These are phyloP conservation scores for Tetragonisca angustula DNA, from an alignment of 2,888 invertebrate genomes.

Conservation along the genomic window DNA sequence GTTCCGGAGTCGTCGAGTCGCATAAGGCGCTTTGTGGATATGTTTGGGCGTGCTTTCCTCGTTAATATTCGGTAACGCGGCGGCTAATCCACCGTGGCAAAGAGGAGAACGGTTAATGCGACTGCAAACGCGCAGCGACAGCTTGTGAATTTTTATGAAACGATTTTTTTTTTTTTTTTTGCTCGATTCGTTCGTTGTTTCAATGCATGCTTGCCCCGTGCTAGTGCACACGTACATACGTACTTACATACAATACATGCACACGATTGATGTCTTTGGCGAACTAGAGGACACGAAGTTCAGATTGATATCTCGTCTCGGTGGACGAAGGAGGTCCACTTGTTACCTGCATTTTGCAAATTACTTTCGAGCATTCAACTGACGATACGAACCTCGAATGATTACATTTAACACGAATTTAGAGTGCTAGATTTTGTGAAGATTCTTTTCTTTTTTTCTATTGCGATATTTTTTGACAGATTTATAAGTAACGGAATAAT, in stretches of 20 bases:
- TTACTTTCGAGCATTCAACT: neutral
- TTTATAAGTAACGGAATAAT: too few species aligned
- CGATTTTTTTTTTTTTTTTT: neutral
- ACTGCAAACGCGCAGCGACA: neutral
- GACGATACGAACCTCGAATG: neutral
- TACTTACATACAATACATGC: conserved; percentile 56
- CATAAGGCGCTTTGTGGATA: neutral
- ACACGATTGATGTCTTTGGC: conserved; percentile 58
- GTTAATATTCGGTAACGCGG: conserved; percentile 5
- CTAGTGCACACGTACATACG: conserved; percentile 29
- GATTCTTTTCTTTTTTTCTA: neutral
- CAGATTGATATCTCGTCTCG: conserved; percentile 4
- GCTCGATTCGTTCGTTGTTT: conserved; percentile 18
- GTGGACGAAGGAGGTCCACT: conserved; percentile 2
- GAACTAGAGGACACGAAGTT: conserved; percentile 40
- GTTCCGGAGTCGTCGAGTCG: neutral
- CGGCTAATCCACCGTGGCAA: conserved; percentile 9
- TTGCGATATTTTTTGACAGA: too few species aligned
- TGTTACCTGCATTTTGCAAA: conserved; percentile 9
- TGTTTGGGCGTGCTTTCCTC: neutral
- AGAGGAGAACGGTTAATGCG: neutral
- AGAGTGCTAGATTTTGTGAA: too few species aligned
- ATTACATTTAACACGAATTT: neutral
- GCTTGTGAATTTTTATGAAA: conserved; percentile 8
- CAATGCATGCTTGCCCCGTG: conserved; percentile 27